phyloP scores from a whole-genome alignment of 2,797 vertebrate species.

The Microctenopoma lineatum region DNA sequence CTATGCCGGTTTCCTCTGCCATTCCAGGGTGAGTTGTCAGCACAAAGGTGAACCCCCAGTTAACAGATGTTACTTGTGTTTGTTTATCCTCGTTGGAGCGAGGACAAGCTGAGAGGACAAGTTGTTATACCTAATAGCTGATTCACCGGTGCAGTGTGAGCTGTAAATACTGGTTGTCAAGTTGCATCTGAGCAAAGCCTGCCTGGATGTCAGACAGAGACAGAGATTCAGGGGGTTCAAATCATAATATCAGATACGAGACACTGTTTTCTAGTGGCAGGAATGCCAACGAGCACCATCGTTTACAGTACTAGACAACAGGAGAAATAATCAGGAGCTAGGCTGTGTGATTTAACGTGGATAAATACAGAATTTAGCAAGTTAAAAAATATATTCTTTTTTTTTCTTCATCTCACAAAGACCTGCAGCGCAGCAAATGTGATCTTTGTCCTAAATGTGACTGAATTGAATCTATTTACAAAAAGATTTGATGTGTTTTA shows the following conservation, averaged over 20 bases:
- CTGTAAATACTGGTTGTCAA: background rate
- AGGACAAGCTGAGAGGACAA: background rate
- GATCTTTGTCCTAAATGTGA: background rate
- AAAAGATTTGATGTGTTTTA: background rate
- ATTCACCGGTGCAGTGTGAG: background rate
- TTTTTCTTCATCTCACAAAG: too few species aligned
- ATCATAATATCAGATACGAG: background rate
- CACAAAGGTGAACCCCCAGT: background rate
- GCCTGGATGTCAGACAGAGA: background rate
- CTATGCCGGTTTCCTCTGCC: slow-evolving; percentile 84
- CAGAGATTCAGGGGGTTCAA: background rate
- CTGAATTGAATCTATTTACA: background rate
- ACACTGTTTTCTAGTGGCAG: background rate
- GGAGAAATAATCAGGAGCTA: background rate
- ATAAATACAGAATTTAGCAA: too few species aligned
- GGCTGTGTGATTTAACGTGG: too few species aligned
- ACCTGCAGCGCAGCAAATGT: background rate
- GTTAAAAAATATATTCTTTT: too few species aligned
- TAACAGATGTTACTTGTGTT: background rate
- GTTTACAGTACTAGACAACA: background rate
- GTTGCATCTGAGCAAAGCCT: slow-evolving; percentile 7
- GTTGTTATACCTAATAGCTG: background rate
- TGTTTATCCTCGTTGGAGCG: slow-evolving; percentile 2
- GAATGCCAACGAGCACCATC: background rate
- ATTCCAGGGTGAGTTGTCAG: slow-evolving; percentile 79